Base-by-base conservation (phyloP, 2,888 invertebrate genomes). In the Orthosia incerta region DNA sequence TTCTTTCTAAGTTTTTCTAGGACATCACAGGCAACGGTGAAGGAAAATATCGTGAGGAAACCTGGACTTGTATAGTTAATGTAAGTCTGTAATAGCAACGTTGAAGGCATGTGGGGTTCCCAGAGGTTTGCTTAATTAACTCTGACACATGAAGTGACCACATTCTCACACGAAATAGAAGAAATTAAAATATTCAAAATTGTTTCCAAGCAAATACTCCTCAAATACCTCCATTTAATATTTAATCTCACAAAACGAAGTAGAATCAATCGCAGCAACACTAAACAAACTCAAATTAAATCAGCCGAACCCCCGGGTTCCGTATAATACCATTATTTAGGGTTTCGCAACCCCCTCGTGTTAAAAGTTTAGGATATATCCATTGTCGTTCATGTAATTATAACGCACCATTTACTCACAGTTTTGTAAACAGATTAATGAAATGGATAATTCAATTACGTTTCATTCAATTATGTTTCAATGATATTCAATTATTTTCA, bases 391-490 rank as follows among this genome's bases (percentile, higher is more conserved):
- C 90, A 93, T 91, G 88, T 87, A 90, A 93, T 92, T 90, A 91
- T 93, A 89, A 90, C 93, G 86, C 90, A 87, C 93, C 90, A 93
- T 94, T 94, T 91, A 91, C 86, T 92, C 86, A 76, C 76, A 89
- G 91, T 91, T 93, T 92, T 89, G 90, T 87, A 92, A 93, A 93
- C 92, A 92, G 84, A 86, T 85, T 89, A 89, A 91, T 91, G 88
- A 89, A 89, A 89, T 74, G 84, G 86, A 86, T 89, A 87, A 87
- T 82, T 80, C 66, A 84, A 81, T 81, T 80, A 75, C 53, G 68
- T 78, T 78, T 66, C 65, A 87, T 82, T 80, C 66, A 84, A 81
- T 81, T 80, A 75, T 56, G 68, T 78, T 78, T 66, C 65, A 84
- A 76, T 75, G 79, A 82, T 71, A 77, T 82, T 66, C 62, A 20